These are phyloP conservation scores for Seira ritae DNA, from an alignment of 2,888 invertebrate genomes.

Conservation along the genomic window DNA sequence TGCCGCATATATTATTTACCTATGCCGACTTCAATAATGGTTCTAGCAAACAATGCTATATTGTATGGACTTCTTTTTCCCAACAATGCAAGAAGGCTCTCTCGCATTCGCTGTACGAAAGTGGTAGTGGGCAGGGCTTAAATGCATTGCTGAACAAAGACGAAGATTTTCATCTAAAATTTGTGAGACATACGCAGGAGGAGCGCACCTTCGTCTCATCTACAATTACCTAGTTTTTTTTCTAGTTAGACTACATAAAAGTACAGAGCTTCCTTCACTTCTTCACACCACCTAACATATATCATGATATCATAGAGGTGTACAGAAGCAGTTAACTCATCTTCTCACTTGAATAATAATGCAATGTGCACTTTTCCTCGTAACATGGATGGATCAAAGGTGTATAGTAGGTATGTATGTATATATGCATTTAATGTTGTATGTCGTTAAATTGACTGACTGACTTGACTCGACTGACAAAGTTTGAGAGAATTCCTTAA, in stretches of 20 bases:
- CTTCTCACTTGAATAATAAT: slow-evolving; percentile 2
- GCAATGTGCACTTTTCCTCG: slow-evolving; percentile 2
- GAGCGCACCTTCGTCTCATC: neutral
- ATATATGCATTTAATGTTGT: neutral
- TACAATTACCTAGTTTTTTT: neutral
- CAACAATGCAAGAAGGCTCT: neutral
- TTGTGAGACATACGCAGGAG: neutral
- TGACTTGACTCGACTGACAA: neutral
- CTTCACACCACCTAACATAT: neutral
- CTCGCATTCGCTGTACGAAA: slow-evolving; percentile 6
- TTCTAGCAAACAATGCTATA: neutral
- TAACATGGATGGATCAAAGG: neutral
- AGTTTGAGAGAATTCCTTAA: neutral
- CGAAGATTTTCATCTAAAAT: slow-evolving; percentile 8
- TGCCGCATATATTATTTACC: neutral
- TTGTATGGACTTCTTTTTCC: neutral
- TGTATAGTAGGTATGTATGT: too few relatives aligned
- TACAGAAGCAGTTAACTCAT: slow-evolving; percentile 11
- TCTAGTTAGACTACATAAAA: neutral
- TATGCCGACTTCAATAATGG: neutral
- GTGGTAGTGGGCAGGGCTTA: slow-evolving; percentile 10
- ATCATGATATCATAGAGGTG: too few relatives aligned
- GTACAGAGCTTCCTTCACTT: neutral
- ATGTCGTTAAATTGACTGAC: neutral
- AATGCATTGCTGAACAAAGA: slow-evolving; percentile 1